phyloP scores from a whole-genome alignment of 2,113 vertebrate species.

The Platichthys flesus region DNA sequence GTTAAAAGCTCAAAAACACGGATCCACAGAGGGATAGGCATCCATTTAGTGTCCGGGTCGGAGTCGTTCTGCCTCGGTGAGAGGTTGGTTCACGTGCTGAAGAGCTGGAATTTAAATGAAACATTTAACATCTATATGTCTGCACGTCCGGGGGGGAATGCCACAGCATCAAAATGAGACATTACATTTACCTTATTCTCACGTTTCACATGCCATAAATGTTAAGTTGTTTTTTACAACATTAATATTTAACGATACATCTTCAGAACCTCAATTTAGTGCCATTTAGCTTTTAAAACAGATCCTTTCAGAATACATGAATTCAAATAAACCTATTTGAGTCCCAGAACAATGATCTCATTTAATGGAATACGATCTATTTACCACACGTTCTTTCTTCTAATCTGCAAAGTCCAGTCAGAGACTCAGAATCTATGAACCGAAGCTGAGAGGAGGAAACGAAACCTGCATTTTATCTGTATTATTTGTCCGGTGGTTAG shows the following conservation, averaged over 20 bases:
- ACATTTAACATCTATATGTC: neutral
- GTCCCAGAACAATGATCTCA: constrained; percentile 1
- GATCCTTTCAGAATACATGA: neutral
- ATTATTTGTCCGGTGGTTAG: constrained; percentile 35
- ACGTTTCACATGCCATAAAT: neutral
- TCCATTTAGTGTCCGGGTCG: neutral
- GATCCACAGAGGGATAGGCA: constrained; percentile 9
- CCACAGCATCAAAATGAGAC: neutral
- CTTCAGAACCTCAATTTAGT: too few species aligned
- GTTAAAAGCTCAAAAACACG: constrained; percentile 31
- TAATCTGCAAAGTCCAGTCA: constrained; percentile 11
- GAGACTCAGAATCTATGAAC: neutral
- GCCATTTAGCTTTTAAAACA: too few species aligned
- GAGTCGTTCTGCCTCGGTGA: neutral
- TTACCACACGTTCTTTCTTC: neutral
- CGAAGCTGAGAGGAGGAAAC: constrained; percentile 10
- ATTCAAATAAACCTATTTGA: constrained; percentile 12
- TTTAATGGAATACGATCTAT: constrained; percentile 8
- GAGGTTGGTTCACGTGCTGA: neutral
- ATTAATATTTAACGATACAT: too few species aligned
- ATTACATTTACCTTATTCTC: neutral
- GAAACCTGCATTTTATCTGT: constrained; percentile 58
- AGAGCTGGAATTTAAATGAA: neutral
- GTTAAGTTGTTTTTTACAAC: too few species aligned
- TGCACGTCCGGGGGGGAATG: neutral